A percentile compares a stretch with the other conserved stretches of the same genome.
Evolutionary conservation across 2,113 vertebrate genomes (phyloP).

Genomic region (Albula glossodonta): DNA sequence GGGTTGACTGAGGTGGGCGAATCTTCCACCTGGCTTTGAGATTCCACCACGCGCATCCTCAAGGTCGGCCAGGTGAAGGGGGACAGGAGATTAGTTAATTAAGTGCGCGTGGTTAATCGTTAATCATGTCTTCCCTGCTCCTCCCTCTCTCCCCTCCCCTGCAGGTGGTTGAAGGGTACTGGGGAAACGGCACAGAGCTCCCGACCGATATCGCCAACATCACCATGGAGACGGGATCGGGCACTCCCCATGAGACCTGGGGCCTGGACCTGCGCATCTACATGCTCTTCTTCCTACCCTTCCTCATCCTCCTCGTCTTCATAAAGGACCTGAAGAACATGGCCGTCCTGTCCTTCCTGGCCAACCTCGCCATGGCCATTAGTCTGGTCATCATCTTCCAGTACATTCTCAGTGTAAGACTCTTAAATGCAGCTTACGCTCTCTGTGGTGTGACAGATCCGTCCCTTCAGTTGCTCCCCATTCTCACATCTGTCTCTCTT

Average conservation of each 20-base stretch:
- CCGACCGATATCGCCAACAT: conserved; percentile 41
- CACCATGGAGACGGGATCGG: conserved; percentile 35
- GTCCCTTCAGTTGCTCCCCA: no score
- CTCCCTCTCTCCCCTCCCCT: neutral
- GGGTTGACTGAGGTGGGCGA: neutral
- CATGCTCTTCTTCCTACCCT: conserved; percentile 81
- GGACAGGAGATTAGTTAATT: neutral
- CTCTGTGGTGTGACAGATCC: no score
- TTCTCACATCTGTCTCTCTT: no score
- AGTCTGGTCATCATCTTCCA: conserved; percentile 85
- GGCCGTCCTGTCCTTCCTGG: conserved; percentile 76
- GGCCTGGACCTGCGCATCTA: conserved; percentile 78
- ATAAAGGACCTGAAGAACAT: conserved; percentile 81
- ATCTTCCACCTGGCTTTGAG: neutral
- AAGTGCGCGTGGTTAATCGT: conserved; percentile 28
- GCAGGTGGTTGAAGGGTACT: conserved; percentile 78
- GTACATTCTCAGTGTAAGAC: conserved; percentile 74
- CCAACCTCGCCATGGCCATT: conserved; percentile 82
- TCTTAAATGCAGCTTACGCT: neutral
- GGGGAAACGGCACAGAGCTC: conserved; percentile 45
- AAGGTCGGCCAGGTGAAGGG: conserved; percentile 5
- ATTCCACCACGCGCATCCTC: neutral
- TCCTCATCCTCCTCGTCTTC: conserved; percentile 78
- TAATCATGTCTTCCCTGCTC: conserved; percentile 13
- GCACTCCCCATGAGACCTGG: conserved; percentile 48